These are phyloP conservation scores for Pseudococcus longispinus DNA, from an alignment of 2,888 invertebrate genomes.

Conservation along the genomic window DNA sequence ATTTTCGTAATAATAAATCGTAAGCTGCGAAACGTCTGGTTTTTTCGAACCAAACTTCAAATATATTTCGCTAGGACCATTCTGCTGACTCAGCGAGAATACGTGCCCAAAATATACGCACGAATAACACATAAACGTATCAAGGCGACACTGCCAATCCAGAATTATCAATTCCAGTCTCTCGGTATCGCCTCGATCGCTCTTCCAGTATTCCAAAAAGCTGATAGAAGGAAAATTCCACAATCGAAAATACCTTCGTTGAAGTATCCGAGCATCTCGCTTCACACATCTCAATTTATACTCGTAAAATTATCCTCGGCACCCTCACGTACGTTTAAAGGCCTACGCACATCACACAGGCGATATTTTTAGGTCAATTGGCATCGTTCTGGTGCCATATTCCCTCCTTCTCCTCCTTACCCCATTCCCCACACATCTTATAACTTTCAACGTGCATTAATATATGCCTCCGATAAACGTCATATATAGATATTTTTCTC, in stretches of 20 bases:
- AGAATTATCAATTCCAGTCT: neutral
- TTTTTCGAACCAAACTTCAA: neutral
- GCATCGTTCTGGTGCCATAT: neutral
- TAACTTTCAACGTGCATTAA: slow-evolving; percentile 24
- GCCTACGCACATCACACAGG: neutral
- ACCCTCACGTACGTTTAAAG: neutral
- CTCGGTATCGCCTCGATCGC: neutral
- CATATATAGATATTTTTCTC: neutral
- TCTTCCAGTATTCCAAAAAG: slow-evolving; percentile 5
- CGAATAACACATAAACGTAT: neutral
- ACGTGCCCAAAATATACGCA: neutral
- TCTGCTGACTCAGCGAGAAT: neutral
- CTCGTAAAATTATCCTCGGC: neutral
- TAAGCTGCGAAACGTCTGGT: neutral
- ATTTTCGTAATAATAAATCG: neutral
- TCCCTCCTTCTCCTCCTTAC: neutral
- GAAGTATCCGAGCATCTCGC: neutral
- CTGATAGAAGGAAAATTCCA: neutral
- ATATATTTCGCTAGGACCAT: neutral
- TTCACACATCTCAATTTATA: neutral
- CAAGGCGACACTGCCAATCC: neutral
- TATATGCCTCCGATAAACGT: slow-evolving; percentile 8
- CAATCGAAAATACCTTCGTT: neutral
- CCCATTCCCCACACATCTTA: neutral
- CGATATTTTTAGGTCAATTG: slow-evolving; percentile 31